These are phyloP conservation scores for Perccottus glenii DNA, from an alignment of 2,113 vertebrate genomes.

Conservation along the genomic window DNA sequence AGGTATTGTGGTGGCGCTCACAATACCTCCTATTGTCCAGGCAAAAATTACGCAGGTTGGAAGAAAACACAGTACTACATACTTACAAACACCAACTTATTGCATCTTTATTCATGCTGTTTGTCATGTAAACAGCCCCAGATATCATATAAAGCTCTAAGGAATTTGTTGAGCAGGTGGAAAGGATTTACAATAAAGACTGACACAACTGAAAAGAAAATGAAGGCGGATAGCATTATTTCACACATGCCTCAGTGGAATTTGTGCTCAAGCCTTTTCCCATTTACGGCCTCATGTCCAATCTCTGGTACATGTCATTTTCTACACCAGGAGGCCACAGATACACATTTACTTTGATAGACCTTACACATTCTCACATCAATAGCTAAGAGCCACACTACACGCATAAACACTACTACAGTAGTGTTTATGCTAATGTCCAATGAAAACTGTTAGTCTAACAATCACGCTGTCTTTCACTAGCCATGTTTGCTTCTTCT, in stretches of 20 bases:
- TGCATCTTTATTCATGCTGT: not conserved
- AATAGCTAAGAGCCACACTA: no score
- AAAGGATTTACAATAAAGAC: not conserved
- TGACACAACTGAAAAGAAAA: not conserved
- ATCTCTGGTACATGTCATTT: no score
- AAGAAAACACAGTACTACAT: no score
- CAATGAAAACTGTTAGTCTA: no score
- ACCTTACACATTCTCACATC: conserved; percentile 2
- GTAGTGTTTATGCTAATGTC: not conserved
- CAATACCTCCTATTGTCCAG: no score
- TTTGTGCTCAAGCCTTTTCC: not conserved
- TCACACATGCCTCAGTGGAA: not conserved
- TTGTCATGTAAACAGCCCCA: not conserved
- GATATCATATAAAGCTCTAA: not conserved
- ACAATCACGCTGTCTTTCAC: no score
- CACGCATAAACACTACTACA: no score
- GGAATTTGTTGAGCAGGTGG: not conserved
- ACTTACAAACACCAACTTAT: no score
- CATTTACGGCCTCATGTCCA: not conserved
- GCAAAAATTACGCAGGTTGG: no score
- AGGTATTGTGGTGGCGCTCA: no score
- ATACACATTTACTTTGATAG: not conserved
- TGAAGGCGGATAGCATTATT: not conserved
- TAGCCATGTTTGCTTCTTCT: not conserved
- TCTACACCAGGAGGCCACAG: not conserved